Conservation (phyloP, 1,140 invertebrate species). For the Pachypeltis micranthus region DNA sequence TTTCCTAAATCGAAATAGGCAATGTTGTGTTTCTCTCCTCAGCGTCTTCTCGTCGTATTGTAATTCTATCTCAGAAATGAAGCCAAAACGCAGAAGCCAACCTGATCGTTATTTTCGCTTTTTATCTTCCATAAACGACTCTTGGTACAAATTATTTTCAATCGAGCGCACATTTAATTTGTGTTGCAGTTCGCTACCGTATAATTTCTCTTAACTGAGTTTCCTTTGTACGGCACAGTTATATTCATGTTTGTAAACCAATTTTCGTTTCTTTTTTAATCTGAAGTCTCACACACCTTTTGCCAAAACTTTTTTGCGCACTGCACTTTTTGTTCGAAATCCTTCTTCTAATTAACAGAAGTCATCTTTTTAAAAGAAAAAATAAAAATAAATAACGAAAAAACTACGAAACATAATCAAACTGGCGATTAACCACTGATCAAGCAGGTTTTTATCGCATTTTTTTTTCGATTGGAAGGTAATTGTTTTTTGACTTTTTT, state of each 20-base stretch:
- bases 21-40: too few species aligned
- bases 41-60: too few species aligned
- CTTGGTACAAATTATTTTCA: conserved; percentile 10
- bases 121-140: conserved; percentile 10
- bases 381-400: background rate
- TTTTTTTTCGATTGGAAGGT: conserved; percentile 15
- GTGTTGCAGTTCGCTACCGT: conserved; percentile 26
- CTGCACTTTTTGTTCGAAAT: conserved; percentile 6
- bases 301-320: conserved; percentile 3
- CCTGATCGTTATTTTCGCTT: background rate
- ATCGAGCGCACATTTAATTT: conserved; percentile 17
- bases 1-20: too few species aligned
- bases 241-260: conserved; percentile 20
- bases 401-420: background rate
- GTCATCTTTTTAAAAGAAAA: background rate
- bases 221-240: conserved; percentile 53
- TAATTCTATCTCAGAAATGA: too few species aligned
- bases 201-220: conserved; percentile 42
- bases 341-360: background rate
- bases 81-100: background rate
- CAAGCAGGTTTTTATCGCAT: conserved; percentile 10
- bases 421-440: too few species aligned
- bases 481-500: conserved; percentile 7
- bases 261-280: conserved; percentile 17
- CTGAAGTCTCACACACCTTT: conserved; percentile 10